Percentiles rank a stretch among this genome's conserved stretches.
phyloP scores from a whole-genome alignment of 37 sponge, comb jelly and placozoan genomes.

The Trichoplax adhaerens region DNA sequence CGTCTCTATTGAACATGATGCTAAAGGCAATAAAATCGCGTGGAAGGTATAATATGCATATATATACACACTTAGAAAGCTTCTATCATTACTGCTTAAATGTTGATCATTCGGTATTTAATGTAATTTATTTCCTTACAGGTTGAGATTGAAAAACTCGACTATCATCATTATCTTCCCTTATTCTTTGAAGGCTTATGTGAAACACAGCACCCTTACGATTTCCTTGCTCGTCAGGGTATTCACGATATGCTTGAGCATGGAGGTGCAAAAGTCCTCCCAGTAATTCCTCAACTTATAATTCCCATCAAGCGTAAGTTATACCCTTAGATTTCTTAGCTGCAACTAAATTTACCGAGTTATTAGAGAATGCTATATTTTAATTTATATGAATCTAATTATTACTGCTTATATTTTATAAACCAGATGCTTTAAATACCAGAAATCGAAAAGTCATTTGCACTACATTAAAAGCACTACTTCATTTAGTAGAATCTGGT shows the following conservation, averaged over 20 bases:
- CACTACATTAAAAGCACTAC: conserved; percentile 84
- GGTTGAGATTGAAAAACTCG: conserved; percentile 95
- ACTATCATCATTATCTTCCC: conserved; percentile 96
- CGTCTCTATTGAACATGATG: conserved; percentile 93
- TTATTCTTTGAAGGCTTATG: conserved; percentile 98
- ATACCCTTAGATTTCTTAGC: background rate
- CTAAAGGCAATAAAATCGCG: conserved; percentile 98
- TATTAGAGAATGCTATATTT: background rate
- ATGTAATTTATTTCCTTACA: background rate
- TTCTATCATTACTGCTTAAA: too few relatives aligned
- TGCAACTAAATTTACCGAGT: background rate
- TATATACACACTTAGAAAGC: too few relatives aligned
- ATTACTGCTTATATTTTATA: background rate
- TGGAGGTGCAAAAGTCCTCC: conserved; percentile 73
- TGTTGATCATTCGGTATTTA: too few relatives aligned
- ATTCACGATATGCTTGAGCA: conserved; percentile 99
- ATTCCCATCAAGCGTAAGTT: conserved; percentile 88
- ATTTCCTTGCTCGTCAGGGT: conserved; percentile 97
- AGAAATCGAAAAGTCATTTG: conserved; percentile 71
- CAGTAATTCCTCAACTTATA: conserved; percentile 95
- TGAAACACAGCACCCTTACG: conserved; percentile 88
- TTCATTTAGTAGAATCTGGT: conserved; percentile 75
- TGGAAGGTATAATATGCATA: conserved; percentile 56
- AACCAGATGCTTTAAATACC: conserved; percentile 81
- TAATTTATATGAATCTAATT: background rate